Evolutionary conservation across 2,113 vertebrate genomes (phyloP).

Genomic region (Ellobius talpinus): DNA sequence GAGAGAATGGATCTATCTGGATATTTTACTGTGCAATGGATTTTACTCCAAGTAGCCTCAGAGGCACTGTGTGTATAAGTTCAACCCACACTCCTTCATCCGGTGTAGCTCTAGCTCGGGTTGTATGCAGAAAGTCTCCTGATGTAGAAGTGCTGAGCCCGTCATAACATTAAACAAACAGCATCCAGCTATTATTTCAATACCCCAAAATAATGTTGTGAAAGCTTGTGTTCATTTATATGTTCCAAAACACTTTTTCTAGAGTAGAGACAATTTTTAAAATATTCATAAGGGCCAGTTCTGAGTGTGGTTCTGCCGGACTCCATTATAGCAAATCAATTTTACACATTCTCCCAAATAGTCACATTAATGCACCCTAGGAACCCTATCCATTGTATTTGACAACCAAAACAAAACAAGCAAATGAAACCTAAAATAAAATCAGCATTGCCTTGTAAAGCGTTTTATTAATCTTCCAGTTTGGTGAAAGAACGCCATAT

Average conservation of each 20-base stretch:
- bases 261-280: not conserved
- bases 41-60: not conserved
- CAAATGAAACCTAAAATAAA: constrained; percentile 47
- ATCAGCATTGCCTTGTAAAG: constrained; percentile 20
- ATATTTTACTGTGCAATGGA: not conserved
- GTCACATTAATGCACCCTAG: constrained; percentile 41
- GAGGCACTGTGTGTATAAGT: not conserved
- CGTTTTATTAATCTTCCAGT: constrained; percentile 46
- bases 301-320: not conserved
- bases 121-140: not conserved
- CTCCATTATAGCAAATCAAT: constrained; percentile 16
- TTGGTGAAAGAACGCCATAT: constrained; percentile 29
- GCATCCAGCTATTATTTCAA: not conserved
- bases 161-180: not conserved
- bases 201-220: constrained; percentile 8
- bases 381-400: constrained; percentile 20
- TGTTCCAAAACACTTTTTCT: constrained; percentile 44
- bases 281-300: constrained; percentile 20
- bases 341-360: constrained; percentile 46
- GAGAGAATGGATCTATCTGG: not conserved
- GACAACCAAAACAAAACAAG: not conserved
- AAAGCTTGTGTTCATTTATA: not conserved
- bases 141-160: not conserved
- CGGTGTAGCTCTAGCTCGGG: not conserved
- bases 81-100: not conserved